Evolutionary conservation across 2,888 invertebrate species (phyloP).

Genomic region (Dynastes hyllus): DNA sequence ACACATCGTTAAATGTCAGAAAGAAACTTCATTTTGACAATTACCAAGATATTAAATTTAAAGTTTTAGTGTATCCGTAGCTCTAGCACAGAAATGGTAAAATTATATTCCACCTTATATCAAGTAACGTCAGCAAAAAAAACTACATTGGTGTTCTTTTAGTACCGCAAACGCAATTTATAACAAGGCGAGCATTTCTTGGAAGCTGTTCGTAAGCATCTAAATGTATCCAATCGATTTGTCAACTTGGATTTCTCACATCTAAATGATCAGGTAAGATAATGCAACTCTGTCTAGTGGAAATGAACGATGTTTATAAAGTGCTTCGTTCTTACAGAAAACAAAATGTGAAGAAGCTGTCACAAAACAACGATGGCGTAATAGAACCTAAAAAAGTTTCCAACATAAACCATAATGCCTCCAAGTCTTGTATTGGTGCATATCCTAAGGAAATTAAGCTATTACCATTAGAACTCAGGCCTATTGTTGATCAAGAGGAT

Average conservation of each 20-base stretch:
- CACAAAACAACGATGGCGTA: constrained; percentile 18
- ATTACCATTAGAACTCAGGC: constrained; percentile 49
- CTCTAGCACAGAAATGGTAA: constrained; percentile 29
- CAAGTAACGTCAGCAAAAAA: neutral
- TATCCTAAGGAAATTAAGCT: constrained; percentile 48
- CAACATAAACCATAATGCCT: constrained; percentile 42
- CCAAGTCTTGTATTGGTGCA: constrained; percentile 46
- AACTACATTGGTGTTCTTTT: neutral
- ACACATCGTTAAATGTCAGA: constrained; percentile 27
- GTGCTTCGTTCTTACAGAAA: neutral
- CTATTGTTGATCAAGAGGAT: constrained; percentile 43
- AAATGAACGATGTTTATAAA: neutral
- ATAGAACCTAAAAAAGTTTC: constrained; percentile 30
- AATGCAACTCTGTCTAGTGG: neutral
- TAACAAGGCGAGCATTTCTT: neutral
- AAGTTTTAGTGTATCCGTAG: constrained; percentile 8
- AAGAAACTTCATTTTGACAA: constrained; percentile 42
- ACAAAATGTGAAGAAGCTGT: neutral
- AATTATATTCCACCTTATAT: neutral
- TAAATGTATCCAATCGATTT: constrained; percentile 26
- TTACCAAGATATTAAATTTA: constrained; percentile 28
- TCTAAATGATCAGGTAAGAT: constrained; percentile 43
- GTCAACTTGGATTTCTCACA: neutral
- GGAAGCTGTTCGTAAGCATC: neutral
- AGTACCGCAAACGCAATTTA: neutral